Percentiles rank a stretch among this genome's conserved stretches.
phyloP scores from a whole-genome alignment of 2,797 vertebrate genomes.

The Heterohyrax brucei region DNA sequence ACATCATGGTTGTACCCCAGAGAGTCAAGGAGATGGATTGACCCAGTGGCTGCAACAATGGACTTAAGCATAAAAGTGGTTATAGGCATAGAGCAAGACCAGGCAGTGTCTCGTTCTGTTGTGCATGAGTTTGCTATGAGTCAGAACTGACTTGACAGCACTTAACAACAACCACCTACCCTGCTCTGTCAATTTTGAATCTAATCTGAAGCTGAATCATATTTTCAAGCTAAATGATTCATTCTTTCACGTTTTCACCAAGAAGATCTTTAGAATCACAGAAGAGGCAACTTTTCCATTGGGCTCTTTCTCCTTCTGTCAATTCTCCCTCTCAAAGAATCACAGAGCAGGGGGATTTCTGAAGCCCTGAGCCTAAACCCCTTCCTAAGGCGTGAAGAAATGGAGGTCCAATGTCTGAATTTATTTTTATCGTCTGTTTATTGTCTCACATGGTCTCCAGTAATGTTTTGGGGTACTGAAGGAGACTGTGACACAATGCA shows the following conservation, averaged over 20 bases:
- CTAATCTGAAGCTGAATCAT: slow-evolving; percentile 1
- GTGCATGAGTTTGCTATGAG: no score
- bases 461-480: background rate
- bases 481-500: background rate
- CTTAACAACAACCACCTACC: no score
- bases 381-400: background rate
- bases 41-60: no score
- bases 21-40: no score
- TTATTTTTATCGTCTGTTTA: slow-evolving; percentile 35
- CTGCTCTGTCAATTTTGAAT: background rate
- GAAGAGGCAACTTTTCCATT: background rate
- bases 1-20: no score
- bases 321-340: background rate
- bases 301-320: background rate
- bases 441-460: background rate
- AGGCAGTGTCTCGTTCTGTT: no score
- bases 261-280: background rate
- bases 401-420: background rate
- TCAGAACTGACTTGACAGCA: no score
- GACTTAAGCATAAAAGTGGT: no score
- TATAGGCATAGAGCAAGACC: no score
- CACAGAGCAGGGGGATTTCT: background rate
- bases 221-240: background rate
- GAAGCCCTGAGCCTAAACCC: background rate
- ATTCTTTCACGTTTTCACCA: background rate